A percentile compares a stretch with the other conserved stretches of the same genome.
These are phyloP conservation scores for Hipposideros armiger DNA, from an alignment of 2,113 vertebrate species.

Conservation along the genomic window DNA sequence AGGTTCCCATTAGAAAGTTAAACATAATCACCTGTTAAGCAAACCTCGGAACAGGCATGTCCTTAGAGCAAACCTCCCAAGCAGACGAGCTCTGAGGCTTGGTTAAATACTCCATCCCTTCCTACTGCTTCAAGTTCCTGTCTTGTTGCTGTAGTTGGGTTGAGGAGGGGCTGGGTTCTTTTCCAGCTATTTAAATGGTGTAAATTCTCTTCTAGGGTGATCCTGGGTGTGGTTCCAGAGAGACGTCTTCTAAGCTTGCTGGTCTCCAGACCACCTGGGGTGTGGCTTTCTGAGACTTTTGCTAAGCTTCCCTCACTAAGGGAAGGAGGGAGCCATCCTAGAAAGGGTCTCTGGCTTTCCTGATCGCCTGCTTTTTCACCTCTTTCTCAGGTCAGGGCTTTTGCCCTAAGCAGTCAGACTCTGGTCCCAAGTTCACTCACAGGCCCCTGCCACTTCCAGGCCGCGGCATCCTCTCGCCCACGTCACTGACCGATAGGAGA, in stretches of 20 bases:
- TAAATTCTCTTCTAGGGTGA: not conserved
- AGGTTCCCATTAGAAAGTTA: not conserved
- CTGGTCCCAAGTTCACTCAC: too few species aligned
- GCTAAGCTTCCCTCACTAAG: not conserved
- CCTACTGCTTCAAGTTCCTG: not conserved
- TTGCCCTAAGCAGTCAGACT: not conserved
- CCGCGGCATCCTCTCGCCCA: rapidly evolving
- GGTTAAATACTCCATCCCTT: not conserved
- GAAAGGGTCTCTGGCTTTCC: not conserved
- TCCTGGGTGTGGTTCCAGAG: not conserved
- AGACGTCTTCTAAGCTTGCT: not conserved
- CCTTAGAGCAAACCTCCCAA: not conserved
- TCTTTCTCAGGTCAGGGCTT: not conserved
- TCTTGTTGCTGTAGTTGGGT: not conserved
- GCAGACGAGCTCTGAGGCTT: not conserved
- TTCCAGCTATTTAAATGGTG: not conserved
- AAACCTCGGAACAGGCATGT: not conserved
- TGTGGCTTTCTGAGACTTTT: not conserved
- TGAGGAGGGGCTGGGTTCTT: not conserved
- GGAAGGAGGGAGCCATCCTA: not conserved
- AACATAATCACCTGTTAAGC: not conserved
- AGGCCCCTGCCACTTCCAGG: rapidly evolving
- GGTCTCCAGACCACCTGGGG: not conserved
- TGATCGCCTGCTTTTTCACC: not conserved
- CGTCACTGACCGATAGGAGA: not conserved